These are phyloP conservation scores for Novumbra hubbsi DNA, from an alignment of 2,797 vertebrate species.

Conservation along the genomic window DNA sequence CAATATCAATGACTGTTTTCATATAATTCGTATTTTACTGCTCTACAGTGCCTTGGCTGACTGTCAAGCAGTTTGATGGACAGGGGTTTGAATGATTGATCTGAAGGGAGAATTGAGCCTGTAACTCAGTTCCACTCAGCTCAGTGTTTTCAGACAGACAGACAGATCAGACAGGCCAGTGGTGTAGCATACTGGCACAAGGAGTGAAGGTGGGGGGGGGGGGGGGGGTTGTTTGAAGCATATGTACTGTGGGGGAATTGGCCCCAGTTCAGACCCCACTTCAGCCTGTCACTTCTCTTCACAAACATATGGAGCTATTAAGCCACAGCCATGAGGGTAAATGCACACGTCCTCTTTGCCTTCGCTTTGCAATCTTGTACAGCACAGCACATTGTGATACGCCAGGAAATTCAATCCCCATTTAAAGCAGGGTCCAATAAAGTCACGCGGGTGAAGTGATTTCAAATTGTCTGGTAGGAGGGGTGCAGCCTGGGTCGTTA, in stretches of 20 bases:
- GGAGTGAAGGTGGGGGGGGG: constrained; percentile 42
- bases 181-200: constrained; percentile 46
- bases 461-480: constrained; percentile 73
- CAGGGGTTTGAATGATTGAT: neutral
- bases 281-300: constrained; percentile 79
- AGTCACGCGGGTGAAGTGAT: constrained; percentile 75
- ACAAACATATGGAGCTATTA: constrained; percentile 81
- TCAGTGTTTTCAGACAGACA: constrained; percentile 33
- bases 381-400: constrained; percentile 80
- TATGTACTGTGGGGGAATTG: constrained; percentile 59
- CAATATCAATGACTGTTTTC: neutral
- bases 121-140: neutral
- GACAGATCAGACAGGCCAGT: constrained; percentile 50
- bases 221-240: constrained; percentile 41
- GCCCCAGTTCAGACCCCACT: constrained; percentile 76
- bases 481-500: constrained; percentile 62
- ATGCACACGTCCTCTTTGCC: constrained; percentile 67
- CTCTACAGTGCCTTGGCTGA: neutral
- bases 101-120: neutral
- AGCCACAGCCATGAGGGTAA: constrained; percentile 74
- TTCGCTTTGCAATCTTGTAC: constrained; percentile 77
- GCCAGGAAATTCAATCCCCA: constrained; percentile 79
- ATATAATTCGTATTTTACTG: neutral
- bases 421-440: constrained; percentile 73
- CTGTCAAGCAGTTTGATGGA: neutral